A percentile compares a stretch with the other conserved stretches of the same genome.
Evolutionary conservation across 2,797 vertebrate species (phyloP).

Genomic region (Pseudocheirus occidentalis): DNA sequence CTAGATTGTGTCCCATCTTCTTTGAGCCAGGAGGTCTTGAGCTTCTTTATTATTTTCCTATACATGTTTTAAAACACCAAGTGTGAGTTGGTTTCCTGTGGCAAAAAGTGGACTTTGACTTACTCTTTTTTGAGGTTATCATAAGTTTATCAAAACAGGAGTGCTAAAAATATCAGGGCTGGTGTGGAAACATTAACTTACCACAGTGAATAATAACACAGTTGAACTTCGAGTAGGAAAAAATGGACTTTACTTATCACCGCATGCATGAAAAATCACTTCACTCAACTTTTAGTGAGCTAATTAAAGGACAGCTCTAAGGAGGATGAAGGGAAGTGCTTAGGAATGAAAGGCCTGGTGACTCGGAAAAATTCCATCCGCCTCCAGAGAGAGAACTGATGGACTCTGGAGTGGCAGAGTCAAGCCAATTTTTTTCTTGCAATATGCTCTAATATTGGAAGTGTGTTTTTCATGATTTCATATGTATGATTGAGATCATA

Average conservation of each 20-base stretch:
- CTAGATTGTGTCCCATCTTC: slow-evolving; percentile 57
- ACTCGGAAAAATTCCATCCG: not conserved
- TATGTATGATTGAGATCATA: not conserved
- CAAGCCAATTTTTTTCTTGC: not conserved
- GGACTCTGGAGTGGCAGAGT: not conserved
- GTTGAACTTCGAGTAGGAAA: slow-evolving; percentile 36
- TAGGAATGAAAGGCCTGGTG: not conserved
- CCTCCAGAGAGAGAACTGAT: not conserved
- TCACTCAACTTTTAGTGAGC: not conserved
- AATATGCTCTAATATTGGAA: not conserved
- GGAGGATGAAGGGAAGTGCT: slow-evolving; percentile 39
- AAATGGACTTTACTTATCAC: slow-evolving; percentile 35
- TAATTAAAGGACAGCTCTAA: not conserved
- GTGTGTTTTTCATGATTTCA: not conserved
- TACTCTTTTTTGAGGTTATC: slow-evolving; percentile 77
- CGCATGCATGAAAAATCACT: slow-evolving; percentile 8
- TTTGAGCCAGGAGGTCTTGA: slow-evolving; percentile 60
- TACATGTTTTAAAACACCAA: slow-evolving; percentile 75
- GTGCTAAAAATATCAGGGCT: slow-evolving; percentile 75
- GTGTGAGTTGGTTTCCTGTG: slow-evolving; percentile 78
- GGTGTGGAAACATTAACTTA: slow-evolving; percentile 67
- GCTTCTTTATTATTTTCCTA: slow-evolving; percentile 75
- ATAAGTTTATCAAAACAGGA: slow-evolving; percentile 76
- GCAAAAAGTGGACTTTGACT: slow-evolving; percentile 77
- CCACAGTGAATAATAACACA: slow-evolving; percentile 49